phyloP scores from a whole-genome alignment of 2,113 vertebrate genomes.

The Anarhynchus alexandrinus region DNA sequence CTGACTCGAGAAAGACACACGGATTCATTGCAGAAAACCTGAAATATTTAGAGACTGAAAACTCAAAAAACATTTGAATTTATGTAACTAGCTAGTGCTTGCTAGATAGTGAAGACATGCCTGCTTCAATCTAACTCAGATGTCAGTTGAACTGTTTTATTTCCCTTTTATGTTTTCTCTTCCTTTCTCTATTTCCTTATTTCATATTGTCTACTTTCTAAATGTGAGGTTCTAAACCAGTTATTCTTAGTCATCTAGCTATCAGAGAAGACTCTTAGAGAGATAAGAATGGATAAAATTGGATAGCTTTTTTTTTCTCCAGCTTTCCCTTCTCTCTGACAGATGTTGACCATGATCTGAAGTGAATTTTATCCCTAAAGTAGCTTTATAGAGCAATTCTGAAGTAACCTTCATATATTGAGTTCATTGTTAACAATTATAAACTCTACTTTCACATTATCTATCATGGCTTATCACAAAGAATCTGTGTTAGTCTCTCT shows the following conservation, averaged over 20 bases:
- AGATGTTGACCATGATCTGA: slow-evolving; percentile 3
- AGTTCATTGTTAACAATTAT: slow-evolving; percentile 56
- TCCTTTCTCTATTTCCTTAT: not conserved
- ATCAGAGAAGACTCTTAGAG: not conserved
- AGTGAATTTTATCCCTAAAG: slow-evolving; percentile 17
- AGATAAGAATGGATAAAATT: not conserved
- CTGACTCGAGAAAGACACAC: not conserved
- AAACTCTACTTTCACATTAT: slow-evolving; percentile 21
- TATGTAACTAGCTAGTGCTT: not conserved
- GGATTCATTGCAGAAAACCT: not conserved
- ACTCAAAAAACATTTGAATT: not conserved
- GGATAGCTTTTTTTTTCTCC: not conserved
- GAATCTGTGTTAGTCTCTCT: not conserved
- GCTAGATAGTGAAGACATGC: not conserved
- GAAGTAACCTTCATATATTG: slow-evolving; percentile 16
- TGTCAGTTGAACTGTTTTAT: not conserved
- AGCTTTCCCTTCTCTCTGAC: not conserved
- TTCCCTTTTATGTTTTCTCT: not conserved
- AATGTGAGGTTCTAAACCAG: not conserved
- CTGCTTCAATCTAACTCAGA: slow-evolving; percentile 5
- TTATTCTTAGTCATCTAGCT: not conserved
- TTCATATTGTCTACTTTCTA: not conserved
- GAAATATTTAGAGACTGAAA: not conserved
- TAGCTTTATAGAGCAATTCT: slow-evolving; percentile 38
- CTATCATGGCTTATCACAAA: not conserved